Base-by-base conservation (phyloP, 2,797 vertebrate species). In the Sebastes minor region DNA sequence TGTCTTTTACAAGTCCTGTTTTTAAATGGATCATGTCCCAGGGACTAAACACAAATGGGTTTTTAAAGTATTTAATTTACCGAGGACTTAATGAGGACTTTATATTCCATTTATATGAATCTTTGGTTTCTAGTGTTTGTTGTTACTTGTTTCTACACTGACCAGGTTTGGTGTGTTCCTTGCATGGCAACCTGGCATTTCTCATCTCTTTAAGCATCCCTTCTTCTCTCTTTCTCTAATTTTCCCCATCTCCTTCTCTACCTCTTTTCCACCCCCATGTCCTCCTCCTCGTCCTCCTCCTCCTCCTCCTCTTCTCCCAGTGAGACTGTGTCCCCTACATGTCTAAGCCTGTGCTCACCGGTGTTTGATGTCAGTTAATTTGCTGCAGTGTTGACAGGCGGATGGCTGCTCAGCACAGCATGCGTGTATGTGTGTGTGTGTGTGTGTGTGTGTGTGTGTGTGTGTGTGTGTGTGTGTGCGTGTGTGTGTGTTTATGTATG, bases 361-460 rank as follows among this genome's bases (percentile, higher is more conserved):
- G 94, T 96, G 95, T 96, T 95, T 96, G 93, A 96, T 96, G 95
- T 96, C 95, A 95, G 94, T 95, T 96, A 92, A 96, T 96, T 96
- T 96, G 93, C 94, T 86, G 89, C 92, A 85, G 95, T 94, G 95
- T 94, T 96, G 96, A 96, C 95, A 96, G 94, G 93, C 82, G 88
- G 88, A 94, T 94, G 90, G 94, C 90, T 90, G 74, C 88, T 74
- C 84, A 71, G 86, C 86, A 83, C 85, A 83, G 86, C 76, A 42
- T 77, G 89, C 71, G 88, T 86, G 49, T 85, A 28, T 86, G 80
- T 90, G 49, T 87, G 35, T 85, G 63, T 71, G 56, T 76, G 65
- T 64, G 13, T 71, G 30, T 85, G 66, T 71, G 56, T 76, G 65
- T 62, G 12, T 74, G 64, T 76, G 74, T 67, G 61, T 76, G 65